Base-by-base conservation (phyloP, 2,888 invertebrate species). In the Agriopis leucophaearia region DNA sequence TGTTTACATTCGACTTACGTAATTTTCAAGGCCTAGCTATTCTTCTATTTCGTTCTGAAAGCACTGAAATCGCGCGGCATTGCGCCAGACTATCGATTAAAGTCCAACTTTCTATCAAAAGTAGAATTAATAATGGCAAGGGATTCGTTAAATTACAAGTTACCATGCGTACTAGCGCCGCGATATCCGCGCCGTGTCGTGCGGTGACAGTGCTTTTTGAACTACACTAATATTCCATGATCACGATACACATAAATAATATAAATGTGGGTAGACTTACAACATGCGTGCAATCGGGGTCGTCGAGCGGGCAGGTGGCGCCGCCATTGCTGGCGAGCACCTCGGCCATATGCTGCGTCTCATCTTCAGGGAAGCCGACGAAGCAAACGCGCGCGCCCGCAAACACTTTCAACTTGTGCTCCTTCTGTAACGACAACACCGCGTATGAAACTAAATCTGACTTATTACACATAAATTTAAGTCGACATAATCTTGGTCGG, bases 341-440 rank as follows among this genome's bases (percentile, higher is more conserved):
- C 85, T 98, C 98, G 70, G 96, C 96, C 98, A 99, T 99, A 86
- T 99, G 98, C 82, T 96, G 96, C 84, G 97, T 96, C 89, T 99
- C 99, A 80, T 98, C 98, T 69, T 96, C 96, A 3, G 97, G 96
- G 91, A 99, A 99, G 8, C 99, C 99, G 81, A 97, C 95, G 88
- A 99, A 98, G 88, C 97, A 97, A 56, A 99, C 96, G 80, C 96
- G 95, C 66, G 97, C 96, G 38, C 98, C 98, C 86, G 97, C 96
- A 87, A 99, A 99, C 65, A 98, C 97, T 88, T 97, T 97, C 75
- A 99, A 87, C 83, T 96, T 97, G 92, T 97, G 96, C 75, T 95
- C 94, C 78, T 95, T 94, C 95, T 95, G 90, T 66, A 91, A 91
- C 48, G 45, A 62, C 69, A 59, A 58, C 15, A 59, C 16, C 8